Evolutionary conservation across 2,113 vertebrate genomes (phyloP).

Genomic region (Charina bottae): DNA sequence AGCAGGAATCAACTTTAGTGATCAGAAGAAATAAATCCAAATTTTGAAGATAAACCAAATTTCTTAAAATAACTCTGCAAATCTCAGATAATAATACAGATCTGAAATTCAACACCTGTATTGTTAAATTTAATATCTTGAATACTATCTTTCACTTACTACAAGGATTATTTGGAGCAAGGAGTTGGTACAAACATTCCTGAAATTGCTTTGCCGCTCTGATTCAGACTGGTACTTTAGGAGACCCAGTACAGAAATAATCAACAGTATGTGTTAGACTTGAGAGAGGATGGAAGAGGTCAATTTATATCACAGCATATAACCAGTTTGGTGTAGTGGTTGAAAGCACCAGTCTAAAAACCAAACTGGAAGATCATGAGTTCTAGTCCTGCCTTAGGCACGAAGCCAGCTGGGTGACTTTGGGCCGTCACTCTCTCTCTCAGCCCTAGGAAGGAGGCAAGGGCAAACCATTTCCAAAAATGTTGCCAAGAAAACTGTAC

Average conservation of each 20-base stretch:
- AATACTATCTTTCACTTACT: background rate
- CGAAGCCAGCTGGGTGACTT: background rate
- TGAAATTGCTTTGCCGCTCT: background rate
- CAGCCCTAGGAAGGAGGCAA: background rate
- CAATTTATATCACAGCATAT: constrained; percentile 6
- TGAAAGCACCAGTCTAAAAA: background rate
- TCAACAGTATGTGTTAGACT: background rate
- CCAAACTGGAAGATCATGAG: background rate
- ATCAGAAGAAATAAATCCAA: background rate
- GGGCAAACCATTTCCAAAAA: background rate
- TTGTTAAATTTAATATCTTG: accelerated
- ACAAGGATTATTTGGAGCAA: background rate
- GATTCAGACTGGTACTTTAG: constrained; percentile 11
- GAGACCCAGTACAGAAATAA: constrained; percentile 23
- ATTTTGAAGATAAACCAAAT: background rate
- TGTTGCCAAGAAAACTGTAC: background rate
- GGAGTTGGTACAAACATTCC: background rate
- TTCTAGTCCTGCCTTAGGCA: background rate
- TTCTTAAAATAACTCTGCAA: background rate
- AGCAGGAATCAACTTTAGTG: background rate
- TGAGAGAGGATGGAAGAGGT: constrained; percentile 2
- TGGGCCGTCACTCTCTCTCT: background rate
- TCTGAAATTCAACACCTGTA: background rate
- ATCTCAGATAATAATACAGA: background rate
- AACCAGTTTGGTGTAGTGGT: background rate